A percentile compares a stretch with the other conserved stretches of the same genome.
Evolutionary conservation across 2,888 invertebrate species (phyloP).

Genomic region (Digitonthophagus gazella): DNA sequence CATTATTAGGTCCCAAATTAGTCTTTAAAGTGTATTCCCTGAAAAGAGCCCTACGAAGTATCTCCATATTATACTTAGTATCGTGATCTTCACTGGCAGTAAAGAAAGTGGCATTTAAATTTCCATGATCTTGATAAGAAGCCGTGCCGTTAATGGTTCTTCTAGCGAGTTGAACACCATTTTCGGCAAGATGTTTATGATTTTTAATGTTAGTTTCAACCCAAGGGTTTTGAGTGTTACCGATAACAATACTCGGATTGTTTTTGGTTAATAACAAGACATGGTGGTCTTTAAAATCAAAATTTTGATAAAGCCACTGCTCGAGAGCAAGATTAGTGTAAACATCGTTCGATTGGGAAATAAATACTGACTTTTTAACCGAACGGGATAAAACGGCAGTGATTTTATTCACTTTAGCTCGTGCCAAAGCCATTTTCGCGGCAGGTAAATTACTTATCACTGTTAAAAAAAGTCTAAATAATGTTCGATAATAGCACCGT

Average conservation of each 20-base stretch:
- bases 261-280: conserved; percentile 91
- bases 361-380: conserved; percentile 82
- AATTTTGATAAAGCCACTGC: conserved; percentile 91
- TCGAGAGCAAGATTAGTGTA: conserved; percentile 93
- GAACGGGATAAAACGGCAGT: conserved; percentile 40
- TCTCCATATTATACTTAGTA: conserved; percentile 80
- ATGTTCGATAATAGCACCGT: not conserved
- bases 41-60: conserved; percentile 79
- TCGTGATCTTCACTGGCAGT: conserved; percentile 79
- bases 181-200: conserved; percentile 54
- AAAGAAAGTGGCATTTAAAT: conserved; percentile 90
- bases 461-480: conserved; percentile 14
- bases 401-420: conserved; percentile 38
- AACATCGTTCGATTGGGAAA: conserved; percentile 89
- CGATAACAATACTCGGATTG: conserved; percentile 91
- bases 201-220: conserved; percentile 78
- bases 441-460: conserved; percentile 23
- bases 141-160: conserved; percentile 93
- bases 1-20: conserved; percentile 55
- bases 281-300: conserved; percentile 78
- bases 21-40: conserved; percentile 70
- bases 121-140: conserved; percentile 93
- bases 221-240: conserved; percentile 97
- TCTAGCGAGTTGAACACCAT: conserved; percentile 76
- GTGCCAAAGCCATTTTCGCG: conserved; percentile 44